Evolutionary conservation across 1,140 invertebrate genomes (phyloP).

Genomic region (Chlorops oryzae): DNA sequence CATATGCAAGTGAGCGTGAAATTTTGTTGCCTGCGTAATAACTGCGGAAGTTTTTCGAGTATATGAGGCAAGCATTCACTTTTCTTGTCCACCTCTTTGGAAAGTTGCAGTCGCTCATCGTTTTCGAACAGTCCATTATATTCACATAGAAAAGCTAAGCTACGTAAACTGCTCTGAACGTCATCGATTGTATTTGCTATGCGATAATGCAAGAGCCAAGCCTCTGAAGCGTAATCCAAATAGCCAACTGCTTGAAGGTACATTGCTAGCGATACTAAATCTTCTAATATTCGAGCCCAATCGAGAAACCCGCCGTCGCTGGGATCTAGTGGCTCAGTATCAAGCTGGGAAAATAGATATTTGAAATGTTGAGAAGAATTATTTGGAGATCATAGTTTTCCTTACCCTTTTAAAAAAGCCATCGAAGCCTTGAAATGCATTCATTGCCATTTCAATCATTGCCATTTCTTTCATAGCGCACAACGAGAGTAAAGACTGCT

Average conservation of each 20-base stretch:
- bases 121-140: slow-evolving; percentile 9
- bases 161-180: slow-evolving; percentile 24
- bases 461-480: slow-evolving; percentile 21
- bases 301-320: slow-evolving; percentile 27
- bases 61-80: slow-evolving; percentile 15
- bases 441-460: slow-evolving; percentile 19
- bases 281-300: slow-evolving; percentile 37
- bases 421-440: slow-evolving; percentile 19
- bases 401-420: slow-evolving; percentile 24
- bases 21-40: slow-evolving; percentile 27
- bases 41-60: slow-evolving; percentile 30
- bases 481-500: no score
- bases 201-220: slow-evolving; percentile 30
- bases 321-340: slow-evolving; percentile 20
- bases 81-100: slow-evolving; percentile 9
- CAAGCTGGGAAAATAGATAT: slow-evolving; percentile 16
- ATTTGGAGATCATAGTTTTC: neutral
- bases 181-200: slow-evolving; percentile 21
- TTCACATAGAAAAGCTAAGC: slow-evolving; percentile 25
- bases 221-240: slow-evolving; percentile 17
- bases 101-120: neutral
- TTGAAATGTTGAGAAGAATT: neutral
- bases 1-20: slow-evolving; percentile 28
- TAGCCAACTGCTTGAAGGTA: slow-evolving; percentile 32
- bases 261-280: slow-evolving; percentile 22